Evolutionary conservation across 2,888 invertebrate species (phyloP).

Genomic region (Plagodis pulveraria): DNA sequence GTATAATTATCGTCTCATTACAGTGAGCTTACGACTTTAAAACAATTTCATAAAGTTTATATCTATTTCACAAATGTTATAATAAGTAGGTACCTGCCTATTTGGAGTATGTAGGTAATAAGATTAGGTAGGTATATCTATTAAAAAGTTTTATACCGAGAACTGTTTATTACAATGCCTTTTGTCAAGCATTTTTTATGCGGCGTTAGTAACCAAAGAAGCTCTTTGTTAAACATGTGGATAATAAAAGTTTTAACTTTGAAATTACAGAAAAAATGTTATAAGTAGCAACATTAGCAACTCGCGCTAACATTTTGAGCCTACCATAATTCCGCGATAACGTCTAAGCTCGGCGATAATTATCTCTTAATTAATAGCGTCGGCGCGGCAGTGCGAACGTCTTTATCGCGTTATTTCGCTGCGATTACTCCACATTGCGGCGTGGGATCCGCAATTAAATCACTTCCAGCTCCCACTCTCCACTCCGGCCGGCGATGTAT

Average conservation of each 20-base stretch:
- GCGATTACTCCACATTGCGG: conserved; percentile 44
- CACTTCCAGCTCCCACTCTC: conserved; percentile 23
- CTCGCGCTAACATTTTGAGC: conserved; percentile 13
- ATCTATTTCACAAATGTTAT: no score
- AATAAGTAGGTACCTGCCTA: not conserved
- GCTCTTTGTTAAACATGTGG: no score
- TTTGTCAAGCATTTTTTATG: no score
- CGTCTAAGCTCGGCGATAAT: conserved; percentile 43
- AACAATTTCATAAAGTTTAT: not conserved
- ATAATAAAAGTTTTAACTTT: no score
- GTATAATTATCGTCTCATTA: conserved; percentile 17
- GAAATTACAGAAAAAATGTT: no score
- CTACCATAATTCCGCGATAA: conserved; percentile 22
- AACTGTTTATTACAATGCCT: no score
- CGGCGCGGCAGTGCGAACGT: conserved; percentile 44
- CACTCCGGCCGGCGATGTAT: conserved; percentile 43
- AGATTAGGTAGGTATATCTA: no score
- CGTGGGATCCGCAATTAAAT: conserved; percentile 42
- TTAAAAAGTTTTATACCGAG: no score
- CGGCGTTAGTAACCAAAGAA: no score
- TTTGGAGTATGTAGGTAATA: no score
- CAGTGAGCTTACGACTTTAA: not conserved
- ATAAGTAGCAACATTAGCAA: not conserved
- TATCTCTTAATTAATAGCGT: conserved; percentile 57
- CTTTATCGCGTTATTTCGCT: conserved; percentile 41